Evolutionary conservation across 2,113 vertebrate genomes (phyloP).

Genomic region (Pelobates fuscus): DNA sequence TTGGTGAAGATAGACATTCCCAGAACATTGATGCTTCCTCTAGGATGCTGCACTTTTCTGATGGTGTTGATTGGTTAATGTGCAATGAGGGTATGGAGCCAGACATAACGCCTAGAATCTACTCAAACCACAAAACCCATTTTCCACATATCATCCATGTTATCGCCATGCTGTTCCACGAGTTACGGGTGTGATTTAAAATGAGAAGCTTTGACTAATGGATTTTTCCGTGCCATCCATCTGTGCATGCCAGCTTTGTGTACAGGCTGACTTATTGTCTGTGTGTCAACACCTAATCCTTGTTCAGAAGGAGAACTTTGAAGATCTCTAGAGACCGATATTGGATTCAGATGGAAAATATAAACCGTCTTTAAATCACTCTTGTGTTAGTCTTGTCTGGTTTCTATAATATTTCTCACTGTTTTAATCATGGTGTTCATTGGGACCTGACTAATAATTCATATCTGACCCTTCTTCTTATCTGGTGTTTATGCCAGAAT

Average conservation of each 20-base stretch:
- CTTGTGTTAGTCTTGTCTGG: neutral
- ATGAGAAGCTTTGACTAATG: neutral
- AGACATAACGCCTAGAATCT: neutral
- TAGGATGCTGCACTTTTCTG: neutral
- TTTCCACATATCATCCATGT: neutral
- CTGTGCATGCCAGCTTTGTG: neutral
- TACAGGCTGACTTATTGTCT: neutral
- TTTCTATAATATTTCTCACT: too few relatives aligned
- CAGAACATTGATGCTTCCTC: too few relatives aligned
- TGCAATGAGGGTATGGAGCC: neutral
- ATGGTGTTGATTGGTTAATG: neutral
- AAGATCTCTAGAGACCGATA: neutral
- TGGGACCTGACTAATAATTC: too few relatives aligned
- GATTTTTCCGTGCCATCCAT: neutral
- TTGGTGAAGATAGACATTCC: too few relatives aligned
- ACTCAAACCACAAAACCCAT: neutral
- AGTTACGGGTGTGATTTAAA: neutral
- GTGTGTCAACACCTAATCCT: neutral
- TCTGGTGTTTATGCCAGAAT: too few relatives aligned
- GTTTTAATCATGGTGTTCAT: too few relatives aligned
- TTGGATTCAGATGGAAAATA: neutral
- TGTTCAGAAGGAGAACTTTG: neutral
- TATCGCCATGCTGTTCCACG: neutral
- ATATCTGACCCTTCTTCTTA: too few relatives aligned
- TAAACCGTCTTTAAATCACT: neutral